Evolutionary conservation across 2,797 vertebrate genomes (phyloP).

Genomic region (Sebastes alutus): DNA sequence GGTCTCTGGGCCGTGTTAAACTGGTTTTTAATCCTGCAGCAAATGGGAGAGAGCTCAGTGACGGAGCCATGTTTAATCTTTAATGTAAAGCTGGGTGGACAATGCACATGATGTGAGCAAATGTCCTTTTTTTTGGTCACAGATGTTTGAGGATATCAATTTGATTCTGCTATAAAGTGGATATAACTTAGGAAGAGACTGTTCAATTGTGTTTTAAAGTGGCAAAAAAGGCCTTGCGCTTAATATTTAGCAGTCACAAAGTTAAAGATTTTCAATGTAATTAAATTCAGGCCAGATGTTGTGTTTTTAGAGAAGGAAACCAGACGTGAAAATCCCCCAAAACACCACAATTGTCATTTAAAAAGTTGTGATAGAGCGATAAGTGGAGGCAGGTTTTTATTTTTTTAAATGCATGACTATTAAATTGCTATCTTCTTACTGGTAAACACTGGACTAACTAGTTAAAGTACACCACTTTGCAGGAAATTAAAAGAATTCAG

Average conservation of each 20-base stretch:
- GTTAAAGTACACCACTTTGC: neutral
- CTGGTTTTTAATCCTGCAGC: constrained; percentile 52
- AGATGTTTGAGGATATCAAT: neutral
- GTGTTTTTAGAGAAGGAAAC: neutral
- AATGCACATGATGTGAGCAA: constrained; percentile 10
- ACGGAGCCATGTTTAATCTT: constrained; percentile 45
- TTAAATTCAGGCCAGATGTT: neutral
- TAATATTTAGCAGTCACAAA: neutral
- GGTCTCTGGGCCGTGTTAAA: constrained; percentile 40
- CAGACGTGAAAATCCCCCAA: neutral
- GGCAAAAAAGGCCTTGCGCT: neutral
- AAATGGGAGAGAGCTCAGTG: constrained; percentile 36
- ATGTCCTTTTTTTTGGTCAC: neutral
- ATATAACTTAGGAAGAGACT: neutral
- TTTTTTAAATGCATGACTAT: neutral
- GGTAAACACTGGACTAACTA: neutral
- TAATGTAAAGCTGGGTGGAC: constrained; percentile 27
- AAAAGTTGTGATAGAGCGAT: neutral
- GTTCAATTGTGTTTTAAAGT: neutral
- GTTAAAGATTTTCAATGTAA: neutral
- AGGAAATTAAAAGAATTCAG: neutral
- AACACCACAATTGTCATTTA: neutral
- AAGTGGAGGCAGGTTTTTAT: neutral
- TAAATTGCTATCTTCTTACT: neutral
- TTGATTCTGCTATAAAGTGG: neutral